Conservation (phyloP, 2,888 invertebrate genomes). For the Spodoptera picta region DNA sequence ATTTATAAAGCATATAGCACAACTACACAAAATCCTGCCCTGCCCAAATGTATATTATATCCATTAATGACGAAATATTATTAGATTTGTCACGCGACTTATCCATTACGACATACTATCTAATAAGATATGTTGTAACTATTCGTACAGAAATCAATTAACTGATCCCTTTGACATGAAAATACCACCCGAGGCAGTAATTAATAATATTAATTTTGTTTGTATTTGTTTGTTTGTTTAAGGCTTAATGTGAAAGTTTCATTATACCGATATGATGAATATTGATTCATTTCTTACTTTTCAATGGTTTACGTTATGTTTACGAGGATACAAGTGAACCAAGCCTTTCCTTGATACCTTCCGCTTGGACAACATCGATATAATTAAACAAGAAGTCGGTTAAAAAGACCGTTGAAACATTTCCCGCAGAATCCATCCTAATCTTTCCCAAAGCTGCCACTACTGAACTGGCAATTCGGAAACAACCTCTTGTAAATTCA, state of each 20-base stretch:
- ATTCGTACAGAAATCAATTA: conserved; percentile 44
- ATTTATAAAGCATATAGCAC: neutral
- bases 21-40: conserved; percentile 16
- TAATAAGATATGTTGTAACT: conserved; percentile 48
- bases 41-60: conserved; percentile 34
- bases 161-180: conserved; percentile 40
- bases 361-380: too few relatives aligned
- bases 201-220: conserved; percentile 30
- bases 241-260: too few relatives aligned
- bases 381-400: too few relatives aligned
- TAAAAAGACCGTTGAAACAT: neutral
- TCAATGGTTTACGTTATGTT: too few relatives aligned
- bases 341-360: too few relatives aligned
- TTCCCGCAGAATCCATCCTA: neutral
- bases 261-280: too few relatives aligned
- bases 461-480: conserved; percentile 3
- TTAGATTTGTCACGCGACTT: conserved; percentile 51
- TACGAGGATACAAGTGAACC: too few relatives aligned
- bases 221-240: neutral
- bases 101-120: conserved; percentile 33
- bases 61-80: conserved; percentile 51
- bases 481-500: conserved; percentile 20
- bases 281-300: too few relatives aligned
- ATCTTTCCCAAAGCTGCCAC: conserved; percentile 1
- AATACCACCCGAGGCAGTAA: conserved; percentile 14